A percentile compares a stretch with the other conserved stretches of the same genome.
phyloP scores from a whole-genome alignment of 2,888 invertebrate genomes.

The Orthosia cruda region DNA sequence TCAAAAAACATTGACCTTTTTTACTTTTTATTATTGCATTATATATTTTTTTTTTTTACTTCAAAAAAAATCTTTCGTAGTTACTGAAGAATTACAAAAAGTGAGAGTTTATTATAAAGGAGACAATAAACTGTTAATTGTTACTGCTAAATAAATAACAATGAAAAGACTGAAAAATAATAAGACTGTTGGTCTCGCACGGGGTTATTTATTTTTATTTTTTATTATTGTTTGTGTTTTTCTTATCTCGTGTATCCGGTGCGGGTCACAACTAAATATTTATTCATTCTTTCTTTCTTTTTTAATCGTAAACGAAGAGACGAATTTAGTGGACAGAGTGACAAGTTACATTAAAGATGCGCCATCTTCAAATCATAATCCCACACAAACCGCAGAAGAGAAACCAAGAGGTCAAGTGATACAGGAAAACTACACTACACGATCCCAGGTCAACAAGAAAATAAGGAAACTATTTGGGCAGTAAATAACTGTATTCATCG shows the following conservation, averaged over 20 bases:
- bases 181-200: too few species aligned
- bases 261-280: too few species aligned
- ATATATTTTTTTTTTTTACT: too few species aligned
- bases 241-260: too few species aligned
- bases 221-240: too few species aligned
- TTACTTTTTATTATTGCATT: neutral
- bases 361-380: slow-evolving; percentile 1
- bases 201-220: too few species aligned
- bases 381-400: slow-evolving; percentile 7
- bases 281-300: too few species aligned
- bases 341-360: neutral
- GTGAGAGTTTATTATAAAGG: neutral
- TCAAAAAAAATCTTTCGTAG: too few species aligned
- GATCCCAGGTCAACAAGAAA: slow-evolving; percentile 26
- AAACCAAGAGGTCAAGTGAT: neutral
- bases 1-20: neutral
- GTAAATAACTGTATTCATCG: slow-evolving; percentile 32
- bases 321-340: neutral
- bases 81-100: neutral
- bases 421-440: slow-evolving; percentile 33
- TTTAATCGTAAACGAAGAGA: neutral
- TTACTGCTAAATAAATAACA: too few species aligned
- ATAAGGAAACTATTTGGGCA: slow-evolving; percentile 35
- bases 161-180: too few species aligned
- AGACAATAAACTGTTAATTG: neutral